phyloP scores from a whole-genome alignment of 2,797 vertebrate species.

The Muscicapa comitata region DNA sequence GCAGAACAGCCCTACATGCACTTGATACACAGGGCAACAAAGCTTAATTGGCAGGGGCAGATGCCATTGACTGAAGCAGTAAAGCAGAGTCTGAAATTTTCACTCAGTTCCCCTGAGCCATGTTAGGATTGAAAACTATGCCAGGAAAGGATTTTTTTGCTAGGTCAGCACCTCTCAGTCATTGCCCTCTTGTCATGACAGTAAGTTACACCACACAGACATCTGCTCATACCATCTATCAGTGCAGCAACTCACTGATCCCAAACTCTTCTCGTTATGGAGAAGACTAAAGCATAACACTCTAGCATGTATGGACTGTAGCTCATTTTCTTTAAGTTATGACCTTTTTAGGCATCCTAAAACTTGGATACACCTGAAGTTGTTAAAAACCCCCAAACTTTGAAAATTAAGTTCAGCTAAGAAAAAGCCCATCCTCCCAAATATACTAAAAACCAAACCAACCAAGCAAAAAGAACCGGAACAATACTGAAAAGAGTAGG shows the following conservation, averaged over 20 bases:
- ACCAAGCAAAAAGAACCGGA: background rate
- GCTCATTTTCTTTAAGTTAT: background rate
- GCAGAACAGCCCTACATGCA: background rate
- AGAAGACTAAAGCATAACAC: background rate
- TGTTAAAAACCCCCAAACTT: background rate
- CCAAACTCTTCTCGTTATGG: background rate
- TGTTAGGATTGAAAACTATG: background rate
- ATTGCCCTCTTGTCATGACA: background rate
- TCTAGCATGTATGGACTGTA: background rate
- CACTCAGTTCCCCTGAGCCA: background rate
- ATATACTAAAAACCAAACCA: background rate
- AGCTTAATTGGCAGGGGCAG: background rate
- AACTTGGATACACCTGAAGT: background rate
- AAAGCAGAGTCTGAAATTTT: background rate
- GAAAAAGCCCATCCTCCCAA: background rate
- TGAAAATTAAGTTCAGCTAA: background rate
- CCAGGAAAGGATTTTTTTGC: background rate
- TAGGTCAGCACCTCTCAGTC: background rate
- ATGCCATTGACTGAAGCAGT: background rate
- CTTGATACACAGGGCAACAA: background rate
- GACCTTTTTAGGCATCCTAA: background rate
- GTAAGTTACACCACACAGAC: background rate
- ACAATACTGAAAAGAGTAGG: background rate
- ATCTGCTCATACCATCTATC: background rate
- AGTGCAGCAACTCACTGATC: background rate